Evolutionary conservation across 2,113 vertebrate species (phyloP).

Genomic region (Crotalus helleri): DNA sequence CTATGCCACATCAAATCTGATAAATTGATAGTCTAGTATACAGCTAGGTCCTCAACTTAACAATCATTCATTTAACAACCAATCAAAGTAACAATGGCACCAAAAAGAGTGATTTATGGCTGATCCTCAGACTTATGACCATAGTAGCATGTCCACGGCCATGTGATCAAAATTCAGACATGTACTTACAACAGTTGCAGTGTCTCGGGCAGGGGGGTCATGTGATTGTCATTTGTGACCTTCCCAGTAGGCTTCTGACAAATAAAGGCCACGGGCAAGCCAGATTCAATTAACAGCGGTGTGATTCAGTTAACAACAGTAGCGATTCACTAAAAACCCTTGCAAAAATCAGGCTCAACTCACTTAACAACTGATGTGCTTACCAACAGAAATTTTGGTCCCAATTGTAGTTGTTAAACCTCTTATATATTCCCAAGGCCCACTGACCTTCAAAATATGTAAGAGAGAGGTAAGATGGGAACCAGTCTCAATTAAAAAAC

Average conservation of each 20-base stretch:
- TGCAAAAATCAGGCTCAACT: neutral
- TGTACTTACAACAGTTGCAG: neutral
- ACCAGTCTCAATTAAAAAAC: neutral
- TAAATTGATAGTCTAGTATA: neutral
- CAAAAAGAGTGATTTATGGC: neutral
- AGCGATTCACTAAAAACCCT: neutral
- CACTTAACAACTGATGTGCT: neutral
- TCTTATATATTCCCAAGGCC: neutral
- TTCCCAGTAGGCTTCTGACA: neutral
- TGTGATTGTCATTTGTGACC: neutral
- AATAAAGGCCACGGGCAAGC: neutral
- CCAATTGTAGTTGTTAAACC: neutral
- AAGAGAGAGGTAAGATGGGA: neutral
- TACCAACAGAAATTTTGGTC: neutral
- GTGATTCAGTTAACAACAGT: neutral
- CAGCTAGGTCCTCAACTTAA: neutral
- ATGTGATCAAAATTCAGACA: neutral
- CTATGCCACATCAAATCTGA: neutral
- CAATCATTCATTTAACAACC: neutral
- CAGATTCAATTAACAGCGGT: neutral
- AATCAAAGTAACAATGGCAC: neutral
- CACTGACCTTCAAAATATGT: neutral
- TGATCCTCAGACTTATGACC: neutral
- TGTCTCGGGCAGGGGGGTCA: rapidly evolving
- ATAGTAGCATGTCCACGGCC: neutral